phyloP scores from a whole-genome alignment of 1,140 invertebrate genomes.

The Ceratosolen fusciceps region DNA sequence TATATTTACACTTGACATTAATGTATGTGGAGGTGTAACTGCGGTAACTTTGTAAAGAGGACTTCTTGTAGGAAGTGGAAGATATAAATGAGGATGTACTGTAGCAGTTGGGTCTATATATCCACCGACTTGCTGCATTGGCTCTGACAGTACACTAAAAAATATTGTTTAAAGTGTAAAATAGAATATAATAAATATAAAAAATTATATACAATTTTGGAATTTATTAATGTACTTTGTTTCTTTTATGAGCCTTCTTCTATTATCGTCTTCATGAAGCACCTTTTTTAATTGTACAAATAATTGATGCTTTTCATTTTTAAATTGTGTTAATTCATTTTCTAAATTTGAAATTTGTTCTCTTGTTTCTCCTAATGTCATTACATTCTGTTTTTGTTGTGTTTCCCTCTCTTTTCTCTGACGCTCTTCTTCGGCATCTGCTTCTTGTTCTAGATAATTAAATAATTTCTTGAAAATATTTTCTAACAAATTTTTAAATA shows the following conservation, averaged over 20 bases:
- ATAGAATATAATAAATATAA: background rate
- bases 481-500: constrained; percentile 25
- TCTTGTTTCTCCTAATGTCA: constrained; percentile 92
- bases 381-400: constrained; percentile 91
- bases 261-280: constrained; percentile 91
- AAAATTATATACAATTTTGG: background rate
- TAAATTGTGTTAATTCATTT: constrained; percentile 82
- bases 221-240: constrained; percentile 66
- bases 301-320: constrained; percentile 92
- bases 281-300: constrained; percentile 95
- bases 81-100: constrained; percentile 71
- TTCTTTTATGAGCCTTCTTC: constrained; percentile 85
- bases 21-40: constrained; percentile 67
- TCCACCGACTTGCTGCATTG: constrained; percentile 72
- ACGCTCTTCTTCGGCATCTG: constrained; percentile 90
- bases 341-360: constrained; percentile 89
- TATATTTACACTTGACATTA: constrained; percentile 66
- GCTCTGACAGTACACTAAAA: constrained; percentile 69
- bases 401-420: constrained; percentile 89
- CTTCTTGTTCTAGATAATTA: constrained; percentile 82
- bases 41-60: constrained; percentile 70
- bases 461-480: background rate
- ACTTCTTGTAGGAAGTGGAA: constrained; percentile 68
- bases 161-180: background rate
- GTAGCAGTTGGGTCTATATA: constrained; percentile 65